These are phyloP conservation scores for Psittacula derbiana DNA, from an alignment of 2,797 vertebrate species.

Conservation along the genomic window DNA sequence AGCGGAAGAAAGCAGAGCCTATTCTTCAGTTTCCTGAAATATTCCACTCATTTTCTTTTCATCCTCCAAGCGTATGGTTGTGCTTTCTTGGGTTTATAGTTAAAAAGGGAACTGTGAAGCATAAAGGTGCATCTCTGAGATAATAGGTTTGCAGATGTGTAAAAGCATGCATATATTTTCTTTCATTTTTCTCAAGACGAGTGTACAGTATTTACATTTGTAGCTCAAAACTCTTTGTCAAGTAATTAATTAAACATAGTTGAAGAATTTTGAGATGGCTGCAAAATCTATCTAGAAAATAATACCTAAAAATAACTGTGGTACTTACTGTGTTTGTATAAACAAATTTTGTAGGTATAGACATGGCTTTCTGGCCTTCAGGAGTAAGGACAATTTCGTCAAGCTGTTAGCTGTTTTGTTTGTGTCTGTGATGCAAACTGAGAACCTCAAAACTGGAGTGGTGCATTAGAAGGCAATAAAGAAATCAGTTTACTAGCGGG, in stretches of 20 bases:
- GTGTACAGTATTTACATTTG: not conserved
- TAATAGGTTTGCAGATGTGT: not conserved
- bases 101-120: not conserved
- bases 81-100: not conserved
- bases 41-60: not conserved
- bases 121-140: not conserved
- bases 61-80: rapidly evolving
- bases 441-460: not conserved
- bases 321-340: not conserved
- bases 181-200: not conserved
- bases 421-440: not conserved
- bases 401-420: not conserved
- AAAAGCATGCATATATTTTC: not conserved
- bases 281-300: not conserved
- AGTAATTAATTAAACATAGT: not conserved
- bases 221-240: not conserved
- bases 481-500: not conserved
- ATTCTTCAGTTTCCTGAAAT: not conserved
- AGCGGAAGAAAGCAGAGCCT: not conserved
- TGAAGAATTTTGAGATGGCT: not conserved
- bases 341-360: too few relatives aligned
- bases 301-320: not conserved
- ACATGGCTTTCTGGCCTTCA: not conserved
- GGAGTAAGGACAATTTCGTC: too few relatives aligned
- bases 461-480: not conserved